phyloP scores from a whole-genome alignment of 2,113 vertebrate genomes.

The Recurvirostra avosetta region DNA sequence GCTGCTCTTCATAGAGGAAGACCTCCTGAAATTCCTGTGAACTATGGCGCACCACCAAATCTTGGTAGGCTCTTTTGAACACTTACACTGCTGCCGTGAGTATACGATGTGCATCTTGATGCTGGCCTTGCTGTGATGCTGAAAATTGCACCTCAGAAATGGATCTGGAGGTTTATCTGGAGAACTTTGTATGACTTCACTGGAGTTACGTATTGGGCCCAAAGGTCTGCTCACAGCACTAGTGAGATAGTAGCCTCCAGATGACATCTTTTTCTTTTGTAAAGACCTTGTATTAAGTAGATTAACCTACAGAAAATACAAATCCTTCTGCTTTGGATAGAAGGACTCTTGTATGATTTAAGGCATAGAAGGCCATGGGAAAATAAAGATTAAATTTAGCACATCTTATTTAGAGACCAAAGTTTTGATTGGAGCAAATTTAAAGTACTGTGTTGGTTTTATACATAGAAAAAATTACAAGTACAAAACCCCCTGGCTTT shows the following conservation, averaged over 20 bases:
- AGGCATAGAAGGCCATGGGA: not conserved
- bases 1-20: constrained; percentile 95
- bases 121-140: not conserved
- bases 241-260: not conserved
- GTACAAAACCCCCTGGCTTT: not conserved
- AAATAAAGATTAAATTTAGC: not conserved
- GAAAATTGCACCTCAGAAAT: not conserved
- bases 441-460: not conserved
- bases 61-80: constrained; percentile 75
- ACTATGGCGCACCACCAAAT: constrained; percentile 79
- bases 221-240: not conserved
- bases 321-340: not conserved
- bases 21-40: constrained; percentile 92
- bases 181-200: not conserved
- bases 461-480: not conserved
- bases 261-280: not conserved
- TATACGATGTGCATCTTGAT: fast-evolving
- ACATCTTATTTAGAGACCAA: not conserved
- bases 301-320: not conserved
- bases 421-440: not conserved
- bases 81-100: not conserved
- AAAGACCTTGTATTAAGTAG: not conserved
- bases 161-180: not conserved
- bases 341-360: not conserved
- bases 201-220: not conserved